Conservation (phyloP, 2,113 vertebrate species). For the Ictidomys tridecemlineatus region DNA sequence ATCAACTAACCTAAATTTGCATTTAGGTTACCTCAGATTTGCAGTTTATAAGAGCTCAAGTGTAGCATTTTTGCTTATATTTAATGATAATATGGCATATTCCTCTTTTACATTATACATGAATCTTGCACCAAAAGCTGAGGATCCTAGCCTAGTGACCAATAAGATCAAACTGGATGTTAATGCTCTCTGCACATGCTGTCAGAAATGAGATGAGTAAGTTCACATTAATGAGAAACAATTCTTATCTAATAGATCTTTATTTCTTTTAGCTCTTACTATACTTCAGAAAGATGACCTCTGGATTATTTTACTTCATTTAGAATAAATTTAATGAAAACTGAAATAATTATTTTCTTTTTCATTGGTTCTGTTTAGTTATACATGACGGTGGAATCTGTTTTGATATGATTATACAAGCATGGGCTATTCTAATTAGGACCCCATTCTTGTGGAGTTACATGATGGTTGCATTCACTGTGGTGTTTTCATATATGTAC, state of each 20-base stretch:
- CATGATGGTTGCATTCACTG: too few relatives aligned
- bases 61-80: constrained; percentile 47
- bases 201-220: constrained; percentile 49
- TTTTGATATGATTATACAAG: too few relatives aligned
- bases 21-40: background rate
- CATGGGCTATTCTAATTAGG: too few relatives aligned
- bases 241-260: background rate
- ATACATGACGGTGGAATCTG: too few relatives aligned
- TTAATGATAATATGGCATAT: constrained; percentile 38
- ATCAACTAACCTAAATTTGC: background rate
- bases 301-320: constrained; percentile 17
- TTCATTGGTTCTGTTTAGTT: too few relatives aligned
- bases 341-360: background rate
- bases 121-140: background rate
- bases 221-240: constrained; percentile 62
- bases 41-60: constrained; percentile 33
- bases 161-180: constrained; percentile 34
- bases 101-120: constrained; percentile 69
- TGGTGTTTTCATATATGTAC: too few relatives aligned
- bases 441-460: too few relatives aligned
- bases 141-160: constrained; percentile 16
- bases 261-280: background rate
- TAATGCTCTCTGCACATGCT: constrained; percentile 6
- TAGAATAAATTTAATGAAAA: background rate
- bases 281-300: background rate